Evolutionary conservation across 2,113 vertebrate species (phyloP).

Genomic region (Osmerus eperlanus): DNA sequence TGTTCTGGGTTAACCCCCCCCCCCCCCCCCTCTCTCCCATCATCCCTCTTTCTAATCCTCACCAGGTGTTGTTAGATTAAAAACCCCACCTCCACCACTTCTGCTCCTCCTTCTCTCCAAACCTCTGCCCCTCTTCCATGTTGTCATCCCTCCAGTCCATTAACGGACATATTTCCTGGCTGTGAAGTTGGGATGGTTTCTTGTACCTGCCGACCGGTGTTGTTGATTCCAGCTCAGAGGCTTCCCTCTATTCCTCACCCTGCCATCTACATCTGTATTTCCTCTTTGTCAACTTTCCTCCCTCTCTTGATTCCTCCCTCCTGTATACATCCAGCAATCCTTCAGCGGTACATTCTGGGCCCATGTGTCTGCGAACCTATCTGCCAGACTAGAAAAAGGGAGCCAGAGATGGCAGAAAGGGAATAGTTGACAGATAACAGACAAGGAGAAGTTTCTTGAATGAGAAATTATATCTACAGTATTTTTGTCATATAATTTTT

Average conservation of each 20-base stretch:
- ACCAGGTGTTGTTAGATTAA: slow-evolving; percentile 46
- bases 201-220: slow-evolving; percentile 32
- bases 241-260: slow-evolving; percentile 35
- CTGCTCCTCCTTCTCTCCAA: slow-evolving; percentile 20
- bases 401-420: slow-evolving; percentile 24
- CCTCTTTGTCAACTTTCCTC: neutral
- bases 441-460: slow-evolving; percentile 24
- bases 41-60: slow-evolving; percentile 37
- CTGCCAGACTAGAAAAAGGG: slow-evolving; percentile 15
- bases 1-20: neutral
- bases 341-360: slow-evolving; percentile 43
- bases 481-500: no score
- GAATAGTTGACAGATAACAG: slow-evolving; percentile 44
- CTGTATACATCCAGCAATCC: neutral
- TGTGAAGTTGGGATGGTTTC: slow-evolving; percentile 14
- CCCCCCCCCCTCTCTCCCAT: neutral
- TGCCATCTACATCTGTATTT: neutral
- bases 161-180: slow-evolving; percentile 34
- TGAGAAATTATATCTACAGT: no score
- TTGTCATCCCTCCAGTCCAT: slow-evolving; percentile 1
- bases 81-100: slow-evolving; percentile 15
- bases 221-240: slow-evolving; percentile 44
- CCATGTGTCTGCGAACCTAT: slow-evolving; percentile 55
- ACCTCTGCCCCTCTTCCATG: slow-evolving; percentile 23
- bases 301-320: slow-evolving; percentile 12